Evolutionary conservation across 2,888 invertebrate genomes (phyloP).

Genomic region (Athetis lepigone): DNA sequence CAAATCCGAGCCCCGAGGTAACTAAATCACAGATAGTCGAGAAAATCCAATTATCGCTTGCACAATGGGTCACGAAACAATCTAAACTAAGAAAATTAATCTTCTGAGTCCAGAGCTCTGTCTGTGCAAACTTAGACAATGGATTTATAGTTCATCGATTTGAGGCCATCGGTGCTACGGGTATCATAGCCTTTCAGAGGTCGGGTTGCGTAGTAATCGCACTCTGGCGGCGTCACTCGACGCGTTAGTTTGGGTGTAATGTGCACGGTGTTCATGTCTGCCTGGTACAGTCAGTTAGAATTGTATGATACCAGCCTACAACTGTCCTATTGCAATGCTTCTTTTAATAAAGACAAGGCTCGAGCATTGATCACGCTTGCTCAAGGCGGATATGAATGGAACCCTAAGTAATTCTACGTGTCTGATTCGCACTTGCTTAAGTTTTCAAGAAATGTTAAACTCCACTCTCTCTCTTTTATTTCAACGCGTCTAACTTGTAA

Average conservation of each 20-base stretch:
- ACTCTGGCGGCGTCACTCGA: slow-evolving; percentile 29
- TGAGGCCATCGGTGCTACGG: slow-evolving; percentile 81
- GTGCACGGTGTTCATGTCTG: background rate
- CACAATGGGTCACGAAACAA: slow-evolving; percentile 91
- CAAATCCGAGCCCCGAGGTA: slow-evolving; percentile 79
- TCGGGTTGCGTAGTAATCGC: slow-evolving; percentile 44
- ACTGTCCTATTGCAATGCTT: too few species aligned
- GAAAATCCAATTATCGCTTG: slow-evolving; percentile 90
- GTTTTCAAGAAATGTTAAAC: too few species aligned
- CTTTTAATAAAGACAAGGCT: too few species aligned
- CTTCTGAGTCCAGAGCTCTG: slow-evolving; percentile 89
- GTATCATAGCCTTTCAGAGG: slow-evolving; percentile 67
- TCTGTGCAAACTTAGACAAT: slow-evolving; percentile 90
- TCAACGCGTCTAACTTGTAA: too few species aligned
- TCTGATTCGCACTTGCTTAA: too few species aligned
- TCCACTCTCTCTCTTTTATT: too few species aligned
- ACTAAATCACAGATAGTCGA: slow-evolving; percentile 88
- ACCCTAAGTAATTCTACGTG: too few species aligned
- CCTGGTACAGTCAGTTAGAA: too few species aligned
- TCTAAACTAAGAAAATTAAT: slow-evolving; percentile 91
- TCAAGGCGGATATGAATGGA: too few species aligned
- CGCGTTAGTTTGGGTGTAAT: slow-evolving; percentile 1
- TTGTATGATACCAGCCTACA: too few species aligned
- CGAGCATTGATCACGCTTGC: too few species aligned
- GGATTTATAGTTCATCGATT: slow-evolving; percentile 91